Base-by-base conservation (phyloP, 2,113 vertebrate species). In the Lynx canadensis region DNA sequence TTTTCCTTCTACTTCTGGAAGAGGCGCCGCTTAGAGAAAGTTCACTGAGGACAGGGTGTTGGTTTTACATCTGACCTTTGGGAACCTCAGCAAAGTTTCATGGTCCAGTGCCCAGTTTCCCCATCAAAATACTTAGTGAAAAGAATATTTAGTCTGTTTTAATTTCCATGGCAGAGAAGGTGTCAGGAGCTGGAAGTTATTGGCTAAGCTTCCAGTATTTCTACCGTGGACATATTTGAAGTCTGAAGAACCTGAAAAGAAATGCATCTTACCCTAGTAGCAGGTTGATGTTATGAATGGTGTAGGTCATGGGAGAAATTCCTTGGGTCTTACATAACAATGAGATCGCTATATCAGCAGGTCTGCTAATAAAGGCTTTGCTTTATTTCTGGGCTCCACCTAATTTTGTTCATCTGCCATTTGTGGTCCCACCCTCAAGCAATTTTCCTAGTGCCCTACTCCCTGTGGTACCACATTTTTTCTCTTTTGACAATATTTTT, bases 371-470 rank as follows among this genome's bases (percentile, higher is more conserved):
- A 95, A 97, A 97, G 83, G 27, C 76, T 97, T 98, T 41, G 23
- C 60, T 97, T 94, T 95, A 95, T 97, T 97, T 98, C 84, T 91
- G 87, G 45, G 60, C 96, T 69, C 97, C 95, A 89, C 97, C 98
- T 98, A 97, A 97, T 78, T 98, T 95, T 97, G 96, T 94, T 88
- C 66, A 94, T 93, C 71, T 97, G 95, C 80, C 92, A 74, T 89
- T 85, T 94, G 89, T 96, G 92, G 84, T 95, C 78, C 93, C 83
- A 93, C 92, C 94, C 95, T 94, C 52, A 27, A 89, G 81, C 81
- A 93, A 80, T 94, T 97, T 98, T 96, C 84, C 88, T 90, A 95
- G 87, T 97, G 97, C 71, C 94, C 86, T 66, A 71, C 38, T 89
- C 94, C 90, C 89, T 94, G 71, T 90, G 92, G 92, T 95, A 96